A percentile compares a stretch with the other conserved stretches of the same genome.
Evolutionary conservation across 2,113 vertebrate genomes (phyloP).

Genomic region (Oreochromis niloticus): DNA sequence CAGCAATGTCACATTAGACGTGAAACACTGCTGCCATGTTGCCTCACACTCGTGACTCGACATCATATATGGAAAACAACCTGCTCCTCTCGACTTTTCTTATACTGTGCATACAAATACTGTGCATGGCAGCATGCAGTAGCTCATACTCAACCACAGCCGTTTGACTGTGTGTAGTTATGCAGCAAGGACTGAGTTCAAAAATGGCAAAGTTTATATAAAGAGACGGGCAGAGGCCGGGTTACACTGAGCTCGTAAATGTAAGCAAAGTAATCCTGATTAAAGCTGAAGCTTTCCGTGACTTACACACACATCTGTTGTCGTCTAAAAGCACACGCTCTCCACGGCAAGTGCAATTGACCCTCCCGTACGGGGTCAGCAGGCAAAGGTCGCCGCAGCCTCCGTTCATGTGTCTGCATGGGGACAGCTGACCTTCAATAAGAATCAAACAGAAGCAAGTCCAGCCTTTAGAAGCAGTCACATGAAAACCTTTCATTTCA

Average conservation of each 20-base stretch:
- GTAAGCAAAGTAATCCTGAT: neutral
- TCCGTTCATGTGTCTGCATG: constrained; percentile 86
- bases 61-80: neutral
- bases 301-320: constrained; percentile 99
- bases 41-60: neutral
- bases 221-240: neutral
- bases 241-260: neutral
- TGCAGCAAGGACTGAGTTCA: neutral
- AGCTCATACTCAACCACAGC: neutral
- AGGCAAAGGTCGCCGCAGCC: constrained; percentile 95
- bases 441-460: constrained; percentile 15
- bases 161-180: neutral
- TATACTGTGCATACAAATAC: neutral
- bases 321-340: constrained; percentile 87
- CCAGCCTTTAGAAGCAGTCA: neutral
- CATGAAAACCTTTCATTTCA: neutral
- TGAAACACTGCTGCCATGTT: neutral
- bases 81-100: neutral
- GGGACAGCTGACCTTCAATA: constrained; percentile 87
- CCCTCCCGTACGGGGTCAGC: constrained; percentile 84
- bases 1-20: neutral
- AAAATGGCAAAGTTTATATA: neutral
- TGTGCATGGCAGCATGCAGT: neutral
- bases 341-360: constrained; percentile 93
- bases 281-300: neutral